phyloP scores from a whole-genome alignment of 1,140 invertebrate genomes.

The Lycorma delicatula region DNA sequence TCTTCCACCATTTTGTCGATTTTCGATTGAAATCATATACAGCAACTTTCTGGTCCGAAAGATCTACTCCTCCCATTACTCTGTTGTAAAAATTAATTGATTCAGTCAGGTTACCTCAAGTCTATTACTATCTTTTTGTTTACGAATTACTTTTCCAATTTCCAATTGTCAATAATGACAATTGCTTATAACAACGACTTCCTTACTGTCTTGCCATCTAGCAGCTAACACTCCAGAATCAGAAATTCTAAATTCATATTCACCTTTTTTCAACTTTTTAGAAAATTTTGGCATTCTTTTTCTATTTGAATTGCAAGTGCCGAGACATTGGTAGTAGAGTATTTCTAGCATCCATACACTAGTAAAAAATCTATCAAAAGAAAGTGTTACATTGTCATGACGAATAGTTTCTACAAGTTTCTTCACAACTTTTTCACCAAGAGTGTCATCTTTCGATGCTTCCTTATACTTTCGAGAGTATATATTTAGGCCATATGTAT shows the following conservation, averaged over 20 bases:
- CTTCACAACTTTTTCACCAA: conserved; percentile 27
- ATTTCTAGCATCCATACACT: not conserved
- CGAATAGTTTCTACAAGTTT: conserved; percentile 18
- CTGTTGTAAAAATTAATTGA: conserved; percentile 21
- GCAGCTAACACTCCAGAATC: conserved; percentile 9
- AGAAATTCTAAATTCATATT: conserved; percentile 14
- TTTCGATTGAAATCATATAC: conserved; percentile 25
- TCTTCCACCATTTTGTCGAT: conserved; percentile 26
- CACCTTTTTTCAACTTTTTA: conserved; percentile 18
- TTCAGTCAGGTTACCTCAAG: conserved; percentile 7
- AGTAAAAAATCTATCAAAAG: conserved; percentile 16
- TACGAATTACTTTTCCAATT: conserved; percentile 15
- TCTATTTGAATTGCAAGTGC: conserved; percentile 11
- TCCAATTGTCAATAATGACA: too few relatives aligned
- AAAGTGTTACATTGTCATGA: conserved; percentile 1
- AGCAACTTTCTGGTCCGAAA: conserved; percentile 24
- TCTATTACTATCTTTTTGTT: conserved; percentile 15
- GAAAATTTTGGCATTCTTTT: conserved; percentile 20
- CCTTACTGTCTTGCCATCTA: conserved; percentile 25
- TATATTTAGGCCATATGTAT: conserved; percentile 29
- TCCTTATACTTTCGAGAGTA: conserved; percentile 27
- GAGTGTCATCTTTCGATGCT: conserved; percentile 12
- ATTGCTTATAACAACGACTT: conserved; percentile 26
- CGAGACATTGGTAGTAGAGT: conserved; percentile 2
- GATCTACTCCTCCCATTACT: conserved; percentile 26